Percentiles rank a stretch among this genome's conserved stretches.
Conservation (phyloP, 1,140 invertebrate genomes). For the Drosophila kikkawai region DNA sequence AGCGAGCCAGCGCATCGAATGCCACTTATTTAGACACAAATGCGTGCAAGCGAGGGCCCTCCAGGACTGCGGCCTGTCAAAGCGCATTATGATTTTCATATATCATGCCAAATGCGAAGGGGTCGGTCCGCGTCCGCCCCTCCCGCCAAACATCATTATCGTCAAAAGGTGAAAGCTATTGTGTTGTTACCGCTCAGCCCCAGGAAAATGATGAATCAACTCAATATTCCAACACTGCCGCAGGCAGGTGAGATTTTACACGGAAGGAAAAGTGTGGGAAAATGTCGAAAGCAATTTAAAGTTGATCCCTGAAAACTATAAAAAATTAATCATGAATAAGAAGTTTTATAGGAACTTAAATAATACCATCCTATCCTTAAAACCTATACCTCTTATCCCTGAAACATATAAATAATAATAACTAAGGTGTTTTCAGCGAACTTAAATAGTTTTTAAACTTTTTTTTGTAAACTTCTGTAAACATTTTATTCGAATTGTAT, state of each 20-base stretch:
- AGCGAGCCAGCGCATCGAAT: slow-evolving; percentile 54
- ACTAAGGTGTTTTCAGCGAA: too few species aligned
- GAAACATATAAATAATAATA: too few species aligned
- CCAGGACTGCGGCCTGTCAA: slow-evolving; percentile 61
- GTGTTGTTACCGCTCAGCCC: slow-evolving; percentile 13
- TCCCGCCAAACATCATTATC: slow-evolving; percentile 15
- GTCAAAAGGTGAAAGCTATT: slow-evolving; percentile 42
- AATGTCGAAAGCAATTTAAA: neutral
- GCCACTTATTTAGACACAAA: slow-evolving; percentile 48
- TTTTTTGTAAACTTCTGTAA: too few species aligned
- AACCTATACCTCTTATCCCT: too few species aligned
- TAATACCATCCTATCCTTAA: neutral
- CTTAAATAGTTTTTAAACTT: too few species aligned
- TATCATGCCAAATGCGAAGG: slow-evolving; percentile 64
- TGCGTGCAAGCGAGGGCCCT: slow-evolving; percentile 31
- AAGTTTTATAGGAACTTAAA: neutral
- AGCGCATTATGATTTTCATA: slow-evolving; percentile 75
- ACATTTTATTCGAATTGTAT: neutral
- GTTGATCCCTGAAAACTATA: neutral
- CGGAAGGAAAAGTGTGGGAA: neutral
- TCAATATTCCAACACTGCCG: slow-evolving; percentile 36
- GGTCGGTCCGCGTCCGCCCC: slow-evolving; percentile 26
- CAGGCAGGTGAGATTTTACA: slow-evolving; percentile 1
- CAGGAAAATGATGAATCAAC: slow-evolving; percentile 59
- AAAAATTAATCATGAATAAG: neutral